A percentile compares a stretch with the other conserved stretches of the same genome.
These are phyloP conservation scores for Tenthredo livida DNA, from an alignment of 2,888 invertebrate species.

Conservation along the genomic window DNA sequence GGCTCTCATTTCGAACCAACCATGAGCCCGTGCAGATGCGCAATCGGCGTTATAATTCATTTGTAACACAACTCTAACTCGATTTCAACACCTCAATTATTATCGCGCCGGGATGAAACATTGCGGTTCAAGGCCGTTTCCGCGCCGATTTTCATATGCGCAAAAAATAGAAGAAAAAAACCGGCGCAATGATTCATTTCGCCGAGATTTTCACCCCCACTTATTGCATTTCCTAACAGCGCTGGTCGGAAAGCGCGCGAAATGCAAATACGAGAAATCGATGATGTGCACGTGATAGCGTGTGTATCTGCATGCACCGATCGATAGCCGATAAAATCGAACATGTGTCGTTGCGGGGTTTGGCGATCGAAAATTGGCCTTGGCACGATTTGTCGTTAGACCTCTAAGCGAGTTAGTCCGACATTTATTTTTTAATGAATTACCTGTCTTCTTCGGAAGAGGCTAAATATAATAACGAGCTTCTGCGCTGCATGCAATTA, in stretches of 20 bases:
- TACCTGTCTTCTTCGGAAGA: neutral
- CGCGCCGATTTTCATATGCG: neutral
- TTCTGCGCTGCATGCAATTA: neutral
- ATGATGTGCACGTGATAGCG: neutral
- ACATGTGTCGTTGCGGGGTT: neutral
- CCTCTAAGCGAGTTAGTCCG: neutral
- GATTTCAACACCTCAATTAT: constrained; percentile 27
- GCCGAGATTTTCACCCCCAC: no score
- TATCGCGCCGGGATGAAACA: neutral
- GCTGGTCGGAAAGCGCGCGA: neutral
- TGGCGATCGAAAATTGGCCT: neutral
- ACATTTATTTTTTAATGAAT: neutral
- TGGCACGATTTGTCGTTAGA: neutral
- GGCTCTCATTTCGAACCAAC: neutral
- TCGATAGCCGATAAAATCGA: constrained; percentile 12
- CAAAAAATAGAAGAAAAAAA: neutral
- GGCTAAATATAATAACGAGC: neutral
- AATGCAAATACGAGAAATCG: neutral
- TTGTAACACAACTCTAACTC: constrained; percentile 10
- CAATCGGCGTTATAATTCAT: constrained; percentile 36
- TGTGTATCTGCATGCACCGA: neutral
- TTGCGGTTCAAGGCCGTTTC: neutral
- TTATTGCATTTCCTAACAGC: neutral
- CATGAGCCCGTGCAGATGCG: neutral
- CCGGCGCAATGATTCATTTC: no score